Percentiles rank a stretch among this genome's conserved stretches.
Conservation (phyloP, 2,797 vertebrate species). For the Calcarius lapponicus region DNA sequence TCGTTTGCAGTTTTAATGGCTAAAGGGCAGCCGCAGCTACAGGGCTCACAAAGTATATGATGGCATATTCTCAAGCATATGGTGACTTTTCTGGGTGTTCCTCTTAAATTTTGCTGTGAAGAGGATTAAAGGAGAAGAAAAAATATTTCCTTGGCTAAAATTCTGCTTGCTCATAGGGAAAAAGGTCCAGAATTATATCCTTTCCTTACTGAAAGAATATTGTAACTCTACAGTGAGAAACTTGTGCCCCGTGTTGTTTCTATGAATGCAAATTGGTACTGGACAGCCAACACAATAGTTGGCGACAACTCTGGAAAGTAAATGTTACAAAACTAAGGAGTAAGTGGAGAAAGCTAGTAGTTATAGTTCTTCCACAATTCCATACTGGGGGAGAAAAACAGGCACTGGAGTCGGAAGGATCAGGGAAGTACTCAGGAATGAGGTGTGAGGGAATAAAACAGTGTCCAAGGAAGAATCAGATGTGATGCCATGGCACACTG, state of each 20-base stretch:
- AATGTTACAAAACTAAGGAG: neutral
- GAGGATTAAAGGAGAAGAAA: neutral
- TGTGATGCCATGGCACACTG: neutral
- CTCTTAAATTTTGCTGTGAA: neutral
- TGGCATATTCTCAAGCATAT: neutral
- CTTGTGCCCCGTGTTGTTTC: neutral
- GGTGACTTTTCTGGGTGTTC: neutral
- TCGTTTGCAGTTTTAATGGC: neutral
- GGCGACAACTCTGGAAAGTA: neutral
- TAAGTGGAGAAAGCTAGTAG: neutral
- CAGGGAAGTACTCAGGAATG: neutral
- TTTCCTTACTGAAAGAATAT: neutral
- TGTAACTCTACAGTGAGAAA: neutral
- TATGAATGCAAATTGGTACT: neutral
- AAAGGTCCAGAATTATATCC: neutral
- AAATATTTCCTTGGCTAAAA: neutral
- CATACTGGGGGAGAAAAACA: neutral
- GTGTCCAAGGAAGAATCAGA: neutral
- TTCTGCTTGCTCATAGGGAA: neutral
- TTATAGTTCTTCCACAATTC: neutral
- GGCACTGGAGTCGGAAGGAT: neutral
- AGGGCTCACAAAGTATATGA: neutral
- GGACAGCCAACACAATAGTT: neutral
- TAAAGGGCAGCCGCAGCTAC: neutral
- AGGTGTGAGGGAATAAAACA: neutral